Evolutionary conservation across 2,888 invertebrate genomes (phyloP), one percentile per base, ranked within the genome.

Genomic region (Pterostichus madidus): DNA sequence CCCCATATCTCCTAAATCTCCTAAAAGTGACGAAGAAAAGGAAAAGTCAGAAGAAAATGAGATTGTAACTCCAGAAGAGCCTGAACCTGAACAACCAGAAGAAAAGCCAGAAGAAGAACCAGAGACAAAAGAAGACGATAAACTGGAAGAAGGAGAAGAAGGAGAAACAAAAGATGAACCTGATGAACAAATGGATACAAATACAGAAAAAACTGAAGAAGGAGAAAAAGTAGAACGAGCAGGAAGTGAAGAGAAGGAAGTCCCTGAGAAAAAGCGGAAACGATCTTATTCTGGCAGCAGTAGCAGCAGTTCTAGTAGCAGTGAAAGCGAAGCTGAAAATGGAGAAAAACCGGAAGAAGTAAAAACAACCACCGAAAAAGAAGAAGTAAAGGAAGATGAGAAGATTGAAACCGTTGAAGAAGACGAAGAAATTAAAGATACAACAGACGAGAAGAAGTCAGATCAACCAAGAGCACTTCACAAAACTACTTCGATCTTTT

Each of bases 401-500:
- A 86, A 85, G 53, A 86, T 84, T 32, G 87, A 87, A 24, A 88
- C 87, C 13, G 86, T 87, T 2, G 87, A 86, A 59, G 86, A 88
- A 59, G 86, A 90, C 31, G 91, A 91, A 52, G 90, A 91, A 75
- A 89, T 91, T 61, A 90, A 91, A 75, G 89, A 91, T 61, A 90
- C 90, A 61, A 88, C 87, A 1, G 90, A 90, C 6, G 89, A 90
- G 84, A 87, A 89, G 82, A 89, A 92, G 87, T 90, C 91, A 56
- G 90, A 91, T 85, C 90, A 92, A 86, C 93, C 94, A 0, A 92
- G 95, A 77, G 94, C 97, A 2, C 91, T 99, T 56, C 99, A 99
- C 89, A 97, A 97, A 88, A 99, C 99, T 0, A 96, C 97, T 32
- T 99, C 99, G 0, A 99, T 99, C 86, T 99, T 99, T 89, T 91